A percentile compares a stretch with the other conserved stretches of the same genome.
Evolutionary conservation across 2,888 invertebrate genomes (phyloP).

Genomic region (Matsumyia berberina): DNA sequence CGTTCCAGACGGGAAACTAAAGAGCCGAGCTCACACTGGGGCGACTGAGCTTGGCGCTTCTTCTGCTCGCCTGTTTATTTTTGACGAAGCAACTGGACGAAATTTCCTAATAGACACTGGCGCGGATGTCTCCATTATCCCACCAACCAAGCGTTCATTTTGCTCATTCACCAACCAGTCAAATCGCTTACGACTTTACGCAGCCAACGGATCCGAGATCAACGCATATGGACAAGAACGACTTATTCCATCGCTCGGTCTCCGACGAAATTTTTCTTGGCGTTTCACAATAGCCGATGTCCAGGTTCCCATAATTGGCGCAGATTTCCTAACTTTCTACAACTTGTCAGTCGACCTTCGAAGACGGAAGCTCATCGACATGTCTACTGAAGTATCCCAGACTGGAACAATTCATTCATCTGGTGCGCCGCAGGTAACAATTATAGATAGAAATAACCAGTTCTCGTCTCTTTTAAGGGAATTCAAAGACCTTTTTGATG

Average conservation of each 20-base stretch:
- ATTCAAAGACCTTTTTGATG: neutral
- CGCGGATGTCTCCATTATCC: slow-evolving; percentile 14
- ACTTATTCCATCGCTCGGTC: slow-evolving; percentile 24
- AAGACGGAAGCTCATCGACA: slow-evolving; percentile 7
- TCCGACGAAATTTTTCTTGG: slow-evolving; percentile 16
- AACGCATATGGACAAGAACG: slow-evolving; percentile 24
- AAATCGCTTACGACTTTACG: slow-evolving; percentile 3
- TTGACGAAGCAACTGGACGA: slow-evolving; percentile 4
- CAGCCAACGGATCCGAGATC: slow-evolving; percentile 35
- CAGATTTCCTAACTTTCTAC: slow-evolving; percentile 23
- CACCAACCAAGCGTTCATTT: neutral
- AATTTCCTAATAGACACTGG: slow-evolving; percentile 32
- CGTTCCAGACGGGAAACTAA: slow-evolving; percentile 4
- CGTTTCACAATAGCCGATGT: slow-evolving; percentile 12
- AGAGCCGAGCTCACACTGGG: slow-evolving; percentile 3
- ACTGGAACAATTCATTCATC: neutral
- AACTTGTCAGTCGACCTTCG: slow-evolving; percentile 16
- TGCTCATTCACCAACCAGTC: neutral
- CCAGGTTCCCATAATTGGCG: slow-evolving; percentile 8
- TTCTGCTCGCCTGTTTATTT: slow-evolving; percentile 21
- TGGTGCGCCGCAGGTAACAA: neutral
- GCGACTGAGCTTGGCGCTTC: slow-evolving; percentile 26
- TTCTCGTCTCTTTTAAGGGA: slow-evolving; percentile 5
- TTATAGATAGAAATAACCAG: neutral
- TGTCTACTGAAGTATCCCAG: neutral